Evolutionary conservation across 2,888 invertebrate genomes (phyloP).

Genomic region (Synergus umbraculus): DNA sequence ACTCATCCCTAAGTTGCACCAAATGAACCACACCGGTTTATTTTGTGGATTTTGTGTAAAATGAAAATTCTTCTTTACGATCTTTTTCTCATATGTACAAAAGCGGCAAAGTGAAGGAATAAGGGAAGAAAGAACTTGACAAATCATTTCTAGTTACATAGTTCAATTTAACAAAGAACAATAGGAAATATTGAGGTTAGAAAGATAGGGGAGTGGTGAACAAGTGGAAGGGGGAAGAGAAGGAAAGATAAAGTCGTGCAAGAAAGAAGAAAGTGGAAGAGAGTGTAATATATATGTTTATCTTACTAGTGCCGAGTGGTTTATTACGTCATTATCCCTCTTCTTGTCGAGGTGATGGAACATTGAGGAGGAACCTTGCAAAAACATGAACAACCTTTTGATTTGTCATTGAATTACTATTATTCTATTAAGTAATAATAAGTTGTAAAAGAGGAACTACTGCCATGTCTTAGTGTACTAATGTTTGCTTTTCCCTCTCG

Average conservation of each 20-base stretch:
- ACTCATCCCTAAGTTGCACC: not conserved
- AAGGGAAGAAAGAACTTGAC: not conserved
- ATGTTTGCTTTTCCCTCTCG: not conserved
- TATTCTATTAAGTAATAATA: not conserved
- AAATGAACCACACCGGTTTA: not conserved
- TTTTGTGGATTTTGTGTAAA: not conserved
- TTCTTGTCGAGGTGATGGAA: not conserved
- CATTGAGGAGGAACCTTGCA: not conserved
- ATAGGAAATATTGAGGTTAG: not conserved
- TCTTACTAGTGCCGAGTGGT: slow-evolving; percentile 49
- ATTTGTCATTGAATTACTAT: slow-evolving; percentile 1
- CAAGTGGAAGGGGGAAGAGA: slow-evolving; percentile 3
- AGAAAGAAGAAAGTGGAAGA: slow-evolving; percentile 27
- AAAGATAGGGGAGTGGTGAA: not conserved
- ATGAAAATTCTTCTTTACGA: not conserved
- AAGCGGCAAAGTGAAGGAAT: not conserved
- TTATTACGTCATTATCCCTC: not conserved
- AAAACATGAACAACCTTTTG: not conserved
- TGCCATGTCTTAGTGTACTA: not conserved
- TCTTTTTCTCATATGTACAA: not conserved
- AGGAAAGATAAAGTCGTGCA: not conserved
- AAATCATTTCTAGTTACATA: not conserved
- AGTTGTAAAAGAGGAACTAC: not conserved
- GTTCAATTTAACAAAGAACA: not conserved
- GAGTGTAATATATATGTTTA: slow-evolving; percentile 46